phyloP scores from a whole-genome alignment of 2,888 invertebrate genomes.

The Ophion slaviceki region DNA sequence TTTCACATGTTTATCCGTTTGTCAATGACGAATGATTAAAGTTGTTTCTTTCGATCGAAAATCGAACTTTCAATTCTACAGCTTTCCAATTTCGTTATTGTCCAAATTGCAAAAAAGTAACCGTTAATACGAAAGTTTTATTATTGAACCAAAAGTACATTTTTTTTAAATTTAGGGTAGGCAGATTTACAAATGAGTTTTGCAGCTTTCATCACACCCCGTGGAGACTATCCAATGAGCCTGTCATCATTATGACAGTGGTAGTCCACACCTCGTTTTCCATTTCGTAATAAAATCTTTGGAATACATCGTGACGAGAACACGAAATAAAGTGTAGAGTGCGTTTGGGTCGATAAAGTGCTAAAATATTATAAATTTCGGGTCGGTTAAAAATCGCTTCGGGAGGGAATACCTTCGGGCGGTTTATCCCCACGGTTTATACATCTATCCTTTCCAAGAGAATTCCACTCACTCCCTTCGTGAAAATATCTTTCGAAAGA shows the following conservation, averaged over 20 bases:
- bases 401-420: conserved; percentile 28
- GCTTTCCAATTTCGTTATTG: not conserved
- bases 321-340: conserved; percentile 8
- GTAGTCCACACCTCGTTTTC: not conserved
- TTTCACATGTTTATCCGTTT: not conserved
- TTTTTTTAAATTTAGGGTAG: not conserved
- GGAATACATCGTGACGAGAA: not conserved
- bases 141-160: not conserved
- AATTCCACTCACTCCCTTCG: conserved; percentile 54
- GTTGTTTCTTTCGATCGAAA: not conserved
- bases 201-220: too few relatives aligned
- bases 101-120: not conserved
- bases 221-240: too few relatives aligned
- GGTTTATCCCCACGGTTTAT: conserved; percentile 18
- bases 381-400: conserved; percentile 34
- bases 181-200: too few relatives aligned
- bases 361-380: not conserved
- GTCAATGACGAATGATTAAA: not conserved
- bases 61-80: not conserved
- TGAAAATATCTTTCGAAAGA: conserved; percentile 55
- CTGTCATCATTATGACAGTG: too few relatives aligned
- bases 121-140: not conserved
- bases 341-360: not conserved
- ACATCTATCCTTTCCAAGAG: conserved; percentile 43
- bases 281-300: not conserved